These are phyloP conservation scores for Candidula unifasciata DNA, from an alignment of 2,888 invertebrate species.

Conservation along the genomic window DNA sequence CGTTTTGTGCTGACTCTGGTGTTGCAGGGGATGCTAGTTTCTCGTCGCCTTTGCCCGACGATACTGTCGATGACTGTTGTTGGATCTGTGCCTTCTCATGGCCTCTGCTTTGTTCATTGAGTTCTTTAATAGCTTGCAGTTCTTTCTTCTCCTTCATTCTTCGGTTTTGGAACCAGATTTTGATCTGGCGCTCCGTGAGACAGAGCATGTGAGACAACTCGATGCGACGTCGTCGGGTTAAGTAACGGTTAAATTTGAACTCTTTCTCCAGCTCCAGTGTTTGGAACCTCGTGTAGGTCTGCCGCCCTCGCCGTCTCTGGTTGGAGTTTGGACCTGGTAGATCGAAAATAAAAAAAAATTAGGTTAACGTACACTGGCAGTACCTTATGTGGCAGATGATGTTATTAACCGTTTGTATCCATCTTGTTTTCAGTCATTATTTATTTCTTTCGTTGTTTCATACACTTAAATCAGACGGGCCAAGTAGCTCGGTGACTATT, in stretches of 20 bases:
- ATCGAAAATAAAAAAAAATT: background rate
- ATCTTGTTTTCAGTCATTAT: no score
- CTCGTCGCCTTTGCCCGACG: slow-evolving; percentile 17
- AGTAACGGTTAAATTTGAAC: slow-evolving; percentile 98
- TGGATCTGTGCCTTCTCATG: slow-evolving; percentile 46
- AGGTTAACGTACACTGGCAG: no score
- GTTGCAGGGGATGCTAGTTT: background rate
- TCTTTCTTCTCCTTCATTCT: slow-evolving; percentile 99
- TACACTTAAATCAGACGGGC: no score
- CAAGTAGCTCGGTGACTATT: no score
- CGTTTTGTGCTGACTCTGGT: slow-evolving; percentile 7
- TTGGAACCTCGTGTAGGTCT: slow-evolving; percentile 98
- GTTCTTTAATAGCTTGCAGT: slow-evolving; percentile 97
- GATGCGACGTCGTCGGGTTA: slow-evolving; percentile 96
- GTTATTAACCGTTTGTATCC: no score
- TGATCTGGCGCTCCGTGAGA: slow-evolving; percentile 91
- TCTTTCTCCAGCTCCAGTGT: slow-evolving; percentile 98
- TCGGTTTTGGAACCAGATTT: slow-evolving; percentile 85
- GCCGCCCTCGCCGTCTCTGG: slow-evolving; percentile 95
- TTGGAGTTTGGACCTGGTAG: slow-evolving; percentile 95
- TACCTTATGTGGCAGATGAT: no score
- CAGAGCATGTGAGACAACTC: slow-evolving; percentile 98
- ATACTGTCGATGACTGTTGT: background rate
- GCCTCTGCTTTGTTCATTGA: slow-evolving; percentile 87
- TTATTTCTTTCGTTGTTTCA: no score